Evolutionary conservation across 92 coral and sea anemone species (phyloP).

Genomic region (Micromussa lordhowensis): DNA sequence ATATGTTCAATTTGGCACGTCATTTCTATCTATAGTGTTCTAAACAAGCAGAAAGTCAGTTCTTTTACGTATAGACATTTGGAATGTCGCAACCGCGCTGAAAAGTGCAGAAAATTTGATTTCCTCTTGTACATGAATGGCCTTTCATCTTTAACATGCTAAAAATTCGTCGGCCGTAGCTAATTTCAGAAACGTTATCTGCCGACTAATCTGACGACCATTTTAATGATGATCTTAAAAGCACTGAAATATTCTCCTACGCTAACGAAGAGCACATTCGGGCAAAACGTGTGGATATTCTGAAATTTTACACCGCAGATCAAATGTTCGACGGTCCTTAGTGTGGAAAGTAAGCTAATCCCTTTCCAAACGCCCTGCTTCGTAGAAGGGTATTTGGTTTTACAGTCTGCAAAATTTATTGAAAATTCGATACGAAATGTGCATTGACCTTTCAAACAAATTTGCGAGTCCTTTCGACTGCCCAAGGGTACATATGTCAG

Average conservation of each 20-base stretch:
- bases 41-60: neutral
- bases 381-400: neutral
- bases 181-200: neutral
- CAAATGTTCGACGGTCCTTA: neutral
- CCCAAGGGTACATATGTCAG: neutral
- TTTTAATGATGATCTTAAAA: slow-evolving; percentile 17
- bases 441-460: neutral
- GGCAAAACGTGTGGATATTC: slow-evolving; percentile 1
- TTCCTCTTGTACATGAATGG: too few relatives aligned
- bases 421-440: neutral
- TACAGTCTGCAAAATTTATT: neutral
- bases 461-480: neutral
- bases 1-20: slow-evolving; percentile 13
- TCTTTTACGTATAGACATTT: neutral
- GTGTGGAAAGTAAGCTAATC: neutral
- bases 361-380: neutral
- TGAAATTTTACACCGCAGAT: slow-evolving; percentile 5
- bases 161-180: neutral
- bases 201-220: neutral
- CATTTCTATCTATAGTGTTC: neutral
- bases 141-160: too few relatives aligned
- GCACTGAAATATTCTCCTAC: neutral
- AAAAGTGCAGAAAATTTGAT: neutral
- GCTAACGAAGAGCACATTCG: neutral
- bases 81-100: neutral